These are phyloP conservation scores for Schizothorax lantsangensis DNA, from an alignment of 2,797 vertebrate species.

Conservation along the genomic window DNA sequence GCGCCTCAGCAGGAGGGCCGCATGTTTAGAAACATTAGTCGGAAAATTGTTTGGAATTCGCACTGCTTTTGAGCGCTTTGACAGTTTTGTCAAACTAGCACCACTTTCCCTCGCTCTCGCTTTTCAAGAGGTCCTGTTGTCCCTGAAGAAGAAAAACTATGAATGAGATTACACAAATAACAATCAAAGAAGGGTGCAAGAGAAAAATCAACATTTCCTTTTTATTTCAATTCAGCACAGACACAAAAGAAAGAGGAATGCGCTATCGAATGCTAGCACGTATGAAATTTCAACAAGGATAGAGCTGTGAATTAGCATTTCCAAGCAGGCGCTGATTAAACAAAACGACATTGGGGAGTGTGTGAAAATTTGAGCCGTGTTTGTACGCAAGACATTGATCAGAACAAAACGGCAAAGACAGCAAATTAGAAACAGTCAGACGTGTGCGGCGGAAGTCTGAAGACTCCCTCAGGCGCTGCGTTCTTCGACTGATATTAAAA, in stretches of 20 bases:
- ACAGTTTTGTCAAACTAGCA: slow-evolving; percentile 77
- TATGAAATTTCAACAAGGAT: slow-evolving; percentile 59
- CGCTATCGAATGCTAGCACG: slow-evolving; percentile 56
- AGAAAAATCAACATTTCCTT: slow-evolving; percentile 61
- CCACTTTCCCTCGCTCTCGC: slow-evolving; percentile 58
- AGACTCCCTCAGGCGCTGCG: slow-evolving; percentile 54
- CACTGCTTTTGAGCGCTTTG: slow-evolving; percentile 70
- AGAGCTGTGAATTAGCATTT: slow-evolving; percentile 50
- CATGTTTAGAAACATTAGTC: slow-evolving; percentile 80
- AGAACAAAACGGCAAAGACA: slow-evolving; percentile 65
- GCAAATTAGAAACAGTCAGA: slow-evolving; percentile 60
- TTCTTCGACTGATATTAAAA: slow-evolving; percentile 57
- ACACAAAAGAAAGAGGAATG: slow-evolving; percentile 62
- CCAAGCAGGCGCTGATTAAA: slow-evolving; percentile 67
- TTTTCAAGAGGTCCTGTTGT: slow-evolving; percentile 57
- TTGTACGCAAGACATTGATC: slow-evolving; percentile 66
- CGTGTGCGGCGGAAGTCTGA: slow-evolving; percentile 47
- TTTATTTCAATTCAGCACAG: slow-evolving; percentile 65
- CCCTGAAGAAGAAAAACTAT: slow-evolving; percentile 58
- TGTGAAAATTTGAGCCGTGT: slow-evolving; percentile 63
- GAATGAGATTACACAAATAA: slow-evolving; percentile 70
- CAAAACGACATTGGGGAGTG: slow-evolving; percentile 60
- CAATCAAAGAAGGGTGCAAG: slow-evolving; percentile 54
- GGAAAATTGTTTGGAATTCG: slow-evolving; percentile 79
- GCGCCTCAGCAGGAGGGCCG: slow-evolving; percentile 71